Percentiles rank a stretch among this genome's conserved stretches.
phyloP scores from a whole-genome alignment of 2,113 vertebrate species.

The Pachyramphus minor region DNA sequence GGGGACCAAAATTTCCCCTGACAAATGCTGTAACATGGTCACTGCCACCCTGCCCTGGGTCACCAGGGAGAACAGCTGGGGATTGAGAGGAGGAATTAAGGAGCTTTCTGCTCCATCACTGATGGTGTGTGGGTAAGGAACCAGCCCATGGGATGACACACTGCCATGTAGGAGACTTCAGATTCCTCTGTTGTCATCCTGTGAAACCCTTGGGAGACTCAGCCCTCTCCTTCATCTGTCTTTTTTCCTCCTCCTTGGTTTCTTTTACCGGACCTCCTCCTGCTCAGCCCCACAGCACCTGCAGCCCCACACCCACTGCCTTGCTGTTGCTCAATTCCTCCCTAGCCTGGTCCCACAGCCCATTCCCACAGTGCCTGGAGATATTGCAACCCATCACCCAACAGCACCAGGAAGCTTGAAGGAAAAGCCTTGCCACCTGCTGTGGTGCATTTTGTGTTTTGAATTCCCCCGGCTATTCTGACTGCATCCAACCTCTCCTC shows the following conservation, averaged over 20 bases:
- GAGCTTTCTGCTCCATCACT: not conserved
- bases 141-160: not conserved
- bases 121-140: not conserved
- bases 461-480: not conserved
- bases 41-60: not conserved
- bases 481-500: not conserved
- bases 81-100: not conserved
- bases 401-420: not conserved
- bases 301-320: rapidly evolving
- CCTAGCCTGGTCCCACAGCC: not conserved
- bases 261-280: not conserved
- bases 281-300: not conserved
- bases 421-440: not conserved
- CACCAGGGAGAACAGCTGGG: not conserved
- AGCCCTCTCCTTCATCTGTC: not conserved
- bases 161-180: not conserved
- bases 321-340: not conserved
- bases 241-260: not conserved
- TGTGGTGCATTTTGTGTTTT: not conserved
- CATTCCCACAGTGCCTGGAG: not conserved
- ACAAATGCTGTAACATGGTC: not conserved
- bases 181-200: not conserved
- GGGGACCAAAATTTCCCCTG: not conserved
- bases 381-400: rapidly evolving
- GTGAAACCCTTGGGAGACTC: not conserved